Percentiles rank a stretch among this genome's conserved stretches.
phyloP scores from a whole-genome alignment of 2,113 vertebrate species.

The Daubentonia madagascariensis region DNA sequence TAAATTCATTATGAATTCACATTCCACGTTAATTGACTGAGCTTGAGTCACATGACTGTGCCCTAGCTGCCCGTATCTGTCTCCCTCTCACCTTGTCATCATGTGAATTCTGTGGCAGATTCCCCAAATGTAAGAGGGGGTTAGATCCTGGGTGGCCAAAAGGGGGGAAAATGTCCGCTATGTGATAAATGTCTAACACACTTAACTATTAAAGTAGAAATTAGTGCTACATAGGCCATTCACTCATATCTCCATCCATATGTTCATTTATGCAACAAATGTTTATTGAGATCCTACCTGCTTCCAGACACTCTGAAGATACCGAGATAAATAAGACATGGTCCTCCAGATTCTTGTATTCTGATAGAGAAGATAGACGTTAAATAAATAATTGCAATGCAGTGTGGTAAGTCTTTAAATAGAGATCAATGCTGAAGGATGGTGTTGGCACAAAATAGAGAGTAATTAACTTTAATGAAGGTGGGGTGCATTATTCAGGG shows the following conservation, averaged over 20 bases:
- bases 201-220: background rate
- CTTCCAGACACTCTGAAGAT: background rate
- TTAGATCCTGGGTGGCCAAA: background rate
- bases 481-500: background rate
- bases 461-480: background rate
- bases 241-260: background rate
- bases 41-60: background rate
- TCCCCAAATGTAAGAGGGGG: background rate
- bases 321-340: background rate
- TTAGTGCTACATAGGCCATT: background rate
- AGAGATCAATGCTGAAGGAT: background rate
- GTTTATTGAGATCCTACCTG: background rate
- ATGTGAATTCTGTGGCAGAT: background rate
- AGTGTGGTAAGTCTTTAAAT: background rate
- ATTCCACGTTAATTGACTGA: background rate
- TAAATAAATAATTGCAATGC: background rate
- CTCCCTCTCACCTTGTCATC: background rate
- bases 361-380: background rate
- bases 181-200: background rate
- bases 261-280: background rate
- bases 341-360: background rate
- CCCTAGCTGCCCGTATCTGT: background rate
- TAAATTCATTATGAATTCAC: background rate
- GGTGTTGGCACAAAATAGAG: background rate
- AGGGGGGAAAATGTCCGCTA: background rate